phyloP scores from a whole-genome alignment of 2,113 vertebrate genomes.

The Sinocyclocheilus grahami region DNA sequence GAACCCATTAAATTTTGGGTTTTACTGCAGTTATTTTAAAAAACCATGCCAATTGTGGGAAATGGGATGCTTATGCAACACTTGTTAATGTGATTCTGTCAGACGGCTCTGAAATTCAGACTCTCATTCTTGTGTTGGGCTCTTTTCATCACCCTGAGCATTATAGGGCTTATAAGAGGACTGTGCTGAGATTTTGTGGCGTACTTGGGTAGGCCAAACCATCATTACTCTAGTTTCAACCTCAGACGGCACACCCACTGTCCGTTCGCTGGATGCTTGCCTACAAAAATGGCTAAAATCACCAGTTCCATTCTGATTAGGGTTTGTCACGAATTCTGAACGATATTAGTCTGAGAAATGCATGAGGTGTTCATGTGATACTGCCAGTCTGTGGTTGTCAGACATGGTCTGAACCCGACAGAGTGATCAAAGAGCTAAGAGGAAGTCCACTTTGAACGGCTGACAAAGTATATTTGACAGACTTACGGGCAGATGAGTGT shows the following conservation, averaged over 20 bases:
- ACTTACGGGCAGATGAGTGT: slow-evolving; percentile 24
- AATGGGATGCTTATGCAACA: slow-evolving; percentile 55
- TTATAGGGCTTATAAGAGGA: neutral
- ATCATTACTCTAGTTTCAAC: neutral
- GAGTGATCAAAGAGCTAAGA: slow-evolving; percentile 2
- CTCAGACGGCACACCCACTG: neutral
- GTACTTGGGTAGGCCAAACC: neutral
- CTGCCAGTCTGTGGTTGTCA: neutral
- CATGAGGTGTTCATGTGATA: slow-evolving; percentile 18
- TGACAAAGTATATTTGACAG: slow-evolving; percentile 33
- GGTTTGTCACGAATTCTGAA: neutral
- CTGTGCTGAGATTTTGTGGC: neutral
- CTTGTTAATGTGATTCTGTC: slow-evolving; percentile 61
- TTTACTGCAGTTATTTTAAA: neutral
- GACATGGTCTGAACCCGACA: neutral
- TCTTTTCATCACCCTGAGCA: neutral
- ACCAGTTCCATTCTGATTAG: neutral
- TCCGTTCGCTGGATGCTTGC: neutral
- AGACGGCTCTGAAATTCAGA: slow-evolving; percentile 28
- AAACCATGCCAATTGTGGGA: slow-evolving; percentile 11
- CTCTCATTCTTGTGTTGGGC: neutral
- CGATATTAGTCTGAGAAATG: neutral
- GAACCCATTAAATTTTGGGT: neutral
- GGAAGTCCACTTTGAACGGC: slow-evolving; percentile 31
- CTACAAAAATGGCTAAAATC: neutral